Conservation (phyloP, 2,888 invertebrate species). For the Anagyrus pseudococci region DNA sequence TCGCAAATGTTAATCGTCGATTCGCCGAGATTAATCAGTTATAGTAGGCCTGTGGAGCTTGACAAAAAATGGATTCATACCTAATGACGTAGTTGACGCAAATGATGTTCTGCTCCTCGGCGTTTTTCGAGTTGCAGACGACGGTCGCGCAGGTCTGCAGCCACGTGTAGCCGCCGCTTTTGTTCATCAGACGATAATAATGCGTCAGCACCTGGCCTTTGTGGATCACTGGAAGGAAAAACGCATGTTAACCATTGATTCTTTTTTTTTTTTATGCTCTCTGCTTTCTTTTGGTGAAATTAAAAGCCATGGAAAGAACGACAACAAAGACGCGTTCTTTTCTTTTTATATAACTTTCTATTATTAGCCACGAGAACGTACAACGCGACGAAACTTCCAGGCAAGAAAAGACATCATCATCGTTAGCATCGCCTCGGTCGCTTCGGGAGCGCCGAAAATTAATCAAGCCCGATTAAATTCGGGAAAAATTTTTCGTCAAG, state of each 20-base stretch:
- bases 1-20: not conserved
- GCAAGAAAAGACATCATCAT: no score
- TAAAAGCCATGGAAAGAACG: no score
- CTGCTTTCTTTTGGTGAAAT: no score
- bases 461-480: no score
- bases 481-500: no score
- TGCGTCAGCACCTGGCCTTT: conserved; percentile 97
- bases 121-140: conserved; percentile 93
- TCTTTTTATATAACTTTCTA: no score
- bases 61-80: conserved; percentile 64
- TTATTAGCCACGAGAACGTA: no score
- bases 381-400: no score
- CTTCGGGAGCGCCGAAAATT: no score
- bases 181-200: conserved; percentile 96
- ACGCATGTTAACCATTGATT: conserved; percentile 4
- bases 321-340: no score
- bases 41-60: not conserved
- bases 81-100: conserved; percentile 97
- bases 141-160: conserved; percentile 96
- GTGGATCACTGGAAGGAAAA: conserved; percentile 80
- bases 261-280: no score
- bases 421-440: no score
- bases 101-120: conserved; percentile 96
- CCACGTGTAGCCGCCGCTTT: conserved; percentile 96
- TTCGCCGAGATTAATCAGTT: not conserved